Percentiles rank a stretch among this genome's conserved stretches.
Evolutionary conservation across 2,113 vertebrate genomes (phyloP).

Genomic region (Felis chaus): DNA sequence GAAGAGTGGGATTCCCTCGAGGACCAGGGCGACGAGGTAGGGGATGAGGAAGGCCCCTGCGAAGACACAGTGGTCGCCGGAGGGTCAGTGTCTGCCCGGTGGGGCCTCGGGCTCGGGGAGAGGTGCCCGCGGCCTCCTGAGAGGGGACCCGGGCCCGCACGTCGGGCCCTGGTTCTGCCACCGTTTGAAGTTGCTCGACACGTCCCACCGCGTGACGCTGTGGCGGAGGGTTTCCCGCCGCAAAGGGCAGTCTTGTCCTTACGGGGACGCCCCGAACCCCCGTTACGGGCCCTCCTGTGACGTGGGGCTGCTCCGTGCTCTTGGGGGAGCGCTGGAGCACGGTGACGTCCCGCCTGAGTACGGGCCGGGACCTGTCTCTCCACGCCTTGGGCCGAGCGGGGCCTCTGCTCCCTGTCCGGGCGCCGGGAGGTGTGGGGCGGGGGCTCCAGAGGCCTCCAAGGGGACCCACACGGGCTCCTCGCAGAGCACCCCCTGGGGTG

Average conservation of each 20-base stretch:
- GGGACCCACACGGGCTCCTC: too few species aligned
- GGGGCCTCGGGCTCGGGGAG: fast-evolving
- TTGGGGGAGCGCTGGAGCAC: too few species aligned
- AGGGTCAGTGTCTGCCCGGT: fast-evolving
- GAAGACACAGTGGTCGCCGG: fast-evolving
- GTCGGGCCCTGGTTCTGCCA: fast-evolving
- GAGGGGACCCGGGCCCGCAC: neutral
- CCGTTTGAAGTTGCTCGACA: too few species aligned
- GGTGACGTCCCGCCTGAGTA: neutral
- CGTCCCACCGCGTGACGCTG: neutral
- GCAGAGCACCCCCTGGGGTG: neutral
- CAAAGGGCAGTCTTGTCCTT: neutral
- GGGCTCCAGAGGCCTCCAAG: fast-evolving
- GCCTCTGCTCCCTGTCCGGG: fast-evolving
- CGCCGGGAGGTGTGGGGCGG: fast-evolving
- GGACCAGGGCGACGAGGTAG: slow-evolving; percentile 90
- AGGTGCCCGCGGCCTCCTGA: fast-evolving
- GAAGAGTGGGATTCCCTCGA: slow-evolving; percentile 92
- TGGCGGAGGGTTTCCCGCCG: neutral
- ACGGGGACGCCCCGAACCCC: neutral
- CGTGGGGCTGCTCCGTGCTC: neutral
- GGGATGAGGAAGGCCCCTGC: slow-evolving; percentile 95
- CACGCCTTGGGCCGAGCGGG: fast-evolving
- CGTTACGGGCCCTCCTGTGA: too few species aligned
- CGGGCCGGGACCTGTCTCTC: neutral